These are phyloP conservation scores for Tapirus indicus DNA, from an alignment of 2,797 vertebrate genomes.

Conservation along the genomic window DNA sequence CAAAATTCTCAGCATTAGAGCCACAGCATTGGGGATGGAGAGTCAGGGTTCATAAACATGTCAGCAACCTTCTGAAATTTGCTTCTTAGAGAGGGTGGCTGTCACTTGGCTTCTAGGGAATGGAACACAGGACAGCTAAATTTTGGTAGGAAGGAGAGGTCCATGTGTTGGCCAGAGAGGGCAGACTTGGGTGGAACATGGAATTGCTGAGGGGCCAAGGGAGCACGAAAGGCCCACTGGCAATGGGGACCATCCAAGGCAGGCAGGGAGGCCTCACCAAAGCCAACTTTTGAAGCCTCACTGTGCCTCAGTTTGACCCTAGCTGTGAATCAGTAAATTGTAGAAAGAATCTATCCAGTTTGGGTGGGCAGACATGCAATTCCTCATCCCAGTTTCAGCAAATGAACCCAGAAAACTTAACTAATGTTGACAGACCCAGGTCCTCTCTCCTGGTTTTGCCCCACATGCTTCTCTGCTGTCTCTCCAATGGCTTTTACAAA, in stretches of 20 bases:
- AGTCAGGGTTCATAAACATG: background rate
- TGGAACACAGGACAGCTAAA: background rate
- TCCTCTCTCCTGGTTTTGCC: background rate
- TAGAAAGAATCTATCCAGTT: background rate
- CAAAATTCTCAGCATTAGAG: background rate
- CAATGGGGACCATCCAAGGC: background rate
- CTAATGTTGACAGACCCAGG: background rate
- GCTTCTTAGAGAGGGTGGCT: background rate
- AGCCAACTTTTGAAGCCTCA: background rate
- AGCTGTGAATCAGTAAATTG: background rate
- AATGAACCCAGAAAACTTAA: background rate
- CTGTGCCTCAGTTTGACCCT: background rate
- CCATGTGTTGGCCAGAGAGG: background rate
- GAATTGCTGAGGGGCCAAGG: background rate
- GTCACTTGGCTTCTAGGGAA: background rate
- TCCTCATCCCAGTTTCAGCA: background rate
- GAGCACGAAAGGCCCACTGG: rapidly evolving
- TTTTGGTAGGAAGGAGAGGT: background rate
- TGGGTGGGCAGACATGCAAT: background rate
- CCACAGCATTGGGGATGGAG: background rate
- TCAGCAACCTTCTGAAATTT: background rate
- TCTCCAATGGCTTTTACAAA: background rate
- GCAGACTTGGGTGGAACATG: background rate
- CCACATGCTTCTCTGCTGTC: background rate
- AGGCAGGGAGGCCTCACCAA: background rate